Evolutionary conservation across 2,888 invertebrate genomes (phyloP).

Genomic region (Ochropacha duplaris): DNA sequence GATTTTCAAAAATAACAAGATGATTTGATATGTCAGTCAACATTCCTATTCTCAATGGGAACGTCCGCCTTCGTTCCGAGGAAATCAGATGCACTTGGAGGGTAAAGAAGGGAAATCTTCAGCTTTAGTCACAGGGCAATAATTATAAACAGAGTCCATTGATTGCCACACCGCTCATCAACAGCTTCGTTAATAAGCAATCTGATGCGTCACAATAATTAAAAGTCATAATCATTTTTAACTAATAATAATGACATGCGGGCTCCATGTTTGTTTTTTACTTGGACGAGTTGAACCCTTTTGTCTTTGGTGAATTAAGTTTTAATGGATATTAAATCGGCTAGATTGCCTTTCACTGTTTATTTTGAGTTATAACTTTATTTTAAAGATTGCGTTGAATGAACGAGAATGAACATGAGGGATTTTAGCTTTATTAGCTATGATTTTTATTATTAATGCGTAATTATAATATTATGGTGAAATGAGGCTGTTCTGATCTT

Average conservation of each 20-base stretch:
- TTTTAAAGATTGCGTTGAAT: background rate
- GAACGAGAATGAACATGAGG: background rate
- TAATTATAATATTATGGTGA: too few species aligned
- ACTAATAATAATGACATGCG: slow-evolving; percentile 80
- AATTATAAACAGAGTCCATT: slow-evolving; percentile 25
- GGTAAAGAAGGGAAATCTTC: too few species aligned
- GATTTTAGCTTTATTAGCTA: background rate
- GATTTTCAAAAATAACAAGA: too few species aligned
- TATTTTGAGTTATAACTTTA: slow-evolving; percentile 4
- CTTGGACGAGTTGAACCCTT: slow-evolving; percentile 64
- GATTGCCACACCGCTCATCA: slow-evolving; percentile 71
- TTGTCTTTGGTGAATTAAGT: slow-evolving; percentile 35
- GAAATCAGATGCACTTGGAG: too few species aligned
- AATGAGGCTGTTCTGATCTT: too few species aligned
- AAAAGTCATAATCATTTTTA: slow-evolving; percentile 71
- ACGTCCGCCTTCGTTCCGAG: too few species aligned
- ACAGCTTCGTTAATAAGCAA: slow-evolving; percentile 61
- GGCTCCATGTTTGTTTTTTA: slow-evolving; percentile 62
- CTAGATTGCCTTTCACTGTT: slow-evolving; percentile 1
- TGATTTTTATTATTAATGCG: too few species aligned
- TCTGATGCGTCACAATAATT: slow-evolving; percentile 76
- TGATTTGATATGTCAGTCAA: too few species aligned
- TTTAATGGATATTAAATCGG: background rate
- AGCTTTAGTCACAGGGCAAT: too few species aligned
- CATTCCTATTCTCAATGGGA: too few species aligned